Evolutionary conservation across 2,113 vertebrate genomes (phyloP).

Genomic region (Gadus macrocephalus): DNA sequence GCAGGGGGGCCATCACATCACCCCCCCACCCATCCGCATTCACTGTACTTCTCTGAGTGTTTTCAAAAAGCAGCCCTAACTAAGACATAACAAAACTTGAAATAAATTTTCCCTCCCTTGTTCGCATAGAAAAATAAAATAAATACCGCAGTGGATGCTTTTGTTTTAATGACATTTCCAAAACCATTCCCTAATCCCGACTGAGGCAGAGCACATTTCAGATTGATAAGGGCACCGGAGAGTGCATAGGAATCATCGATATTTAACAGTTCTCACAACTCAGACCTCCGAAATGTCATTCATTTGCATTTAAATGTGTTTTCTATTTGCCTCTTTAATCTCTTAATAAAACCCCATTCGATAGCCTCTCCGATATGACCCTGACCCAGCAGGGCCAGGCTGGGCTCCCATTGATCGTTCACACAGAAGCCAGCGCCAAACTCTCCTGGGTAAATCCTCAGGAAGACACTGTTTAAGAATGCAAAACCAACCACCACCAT

Average conservation of each 20-base stretch:
- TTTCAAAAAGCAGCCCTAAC: too few relatives aligned
- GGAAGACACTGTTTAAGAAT: not conserved
- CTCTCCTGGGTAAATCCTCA: not conserved
- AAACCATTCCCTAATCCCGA: too few relatives aligned
- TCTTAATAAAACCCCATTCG: conserved; percentile 26
- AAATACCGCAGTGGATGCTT: too few relatives aligned
- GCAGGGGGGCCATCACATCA: too few relatives aligned
- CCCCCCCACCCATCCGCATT: not conserved
- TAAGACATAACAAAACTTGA: too few relatives aligned
- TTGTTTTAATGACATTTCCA: too few relatives aligned
- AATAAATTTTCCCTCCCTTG: too few relatives aligned
- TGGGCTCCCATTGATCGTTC: conserved; percentile 49
- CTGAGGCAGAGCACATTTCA: too few relatives aligned
- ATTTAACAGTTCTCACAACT: conserved; percentile 31
- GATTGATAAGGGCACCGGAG: not conserved
- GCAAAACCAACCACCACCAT: too few relatives aligned
- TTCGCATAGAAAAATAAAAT: too few relatives aligned
- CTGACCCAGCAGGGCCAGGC: conserved; percentile 19
- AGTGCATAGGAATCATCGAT: conserved; percentile 1
- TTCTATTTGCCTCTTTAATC: conserved; percentile 31
- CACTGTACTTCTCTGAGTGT: not conserved
- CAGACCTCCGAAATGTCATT: conserved; percentile 25
- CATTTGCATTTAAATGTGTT: conserved; percentile 37
- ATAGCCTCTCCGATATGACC: conserved; percentile 15
- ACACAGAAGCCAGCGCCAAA: conserved; percentile 17